Evolutionary conservation across 2,888 invertebrate genomes (phyloP), one percentile per base, ranked within the genome.

Genomic region (Orchestes rusci): DNA sequence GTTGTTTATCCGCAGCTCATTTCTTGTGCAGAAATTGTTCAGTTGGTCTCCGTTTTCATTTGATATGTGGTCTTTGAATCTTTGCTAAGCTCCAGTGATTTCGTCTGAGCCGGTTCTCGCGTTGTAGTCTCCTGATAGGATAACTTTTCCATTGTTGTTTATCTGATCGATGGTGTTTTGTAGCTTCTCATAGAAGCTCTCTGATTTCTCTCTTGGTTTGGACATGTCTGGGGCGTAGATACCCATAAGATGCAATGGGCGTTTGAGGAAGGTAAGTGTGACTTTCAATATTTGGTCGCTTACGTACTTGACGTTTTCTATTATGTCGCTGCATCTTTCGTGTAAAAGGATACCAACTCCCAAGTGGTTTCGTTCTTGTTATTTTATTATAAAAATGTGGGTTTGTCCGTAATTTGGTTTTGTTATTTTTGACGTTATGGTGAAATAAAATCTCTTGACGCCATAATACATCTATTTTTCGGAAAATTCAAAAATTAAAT

Each of bases 91-190:
- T 7, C 23, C 23, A 10, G 23, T 5, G 10, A 23, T 23, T 23
- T 10, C 23, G 23, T 10, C 23, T 23, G 23, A 23, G 23, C 10
- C 23, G 23, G 10, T 23, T 23, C 23, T 23, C 10, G 23, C 10
- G 10, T 23, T 23, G 23, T 7, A 23, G 23, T 23, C 5, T 10
- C 7, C 23, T 5, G 10, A 23, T 23, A 23, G 23, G 23, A 23
- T 23, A 7, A 23, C 23, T 23, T 5, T 23, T 23, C 23, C 23
- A 23, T 10, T 23, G 23, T 23, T 23, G 23, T 23, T 23, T 23
- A 23, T 23, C 10, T 23, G 23, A 10, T 23, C 92, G 92, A 55
- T 90, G 93, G 88, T 76, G 23, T 23, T 23, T 23, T 23, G 23
- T 23, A 23, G 23, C 23, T 23, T 23, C 23, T 23, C 10, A 23